These are phyloP conservation scores for Macroramphosus scolopax DNA, from an alignment of 2,797 vertebrate genomes.

Conservation along the genomic window DNA sequence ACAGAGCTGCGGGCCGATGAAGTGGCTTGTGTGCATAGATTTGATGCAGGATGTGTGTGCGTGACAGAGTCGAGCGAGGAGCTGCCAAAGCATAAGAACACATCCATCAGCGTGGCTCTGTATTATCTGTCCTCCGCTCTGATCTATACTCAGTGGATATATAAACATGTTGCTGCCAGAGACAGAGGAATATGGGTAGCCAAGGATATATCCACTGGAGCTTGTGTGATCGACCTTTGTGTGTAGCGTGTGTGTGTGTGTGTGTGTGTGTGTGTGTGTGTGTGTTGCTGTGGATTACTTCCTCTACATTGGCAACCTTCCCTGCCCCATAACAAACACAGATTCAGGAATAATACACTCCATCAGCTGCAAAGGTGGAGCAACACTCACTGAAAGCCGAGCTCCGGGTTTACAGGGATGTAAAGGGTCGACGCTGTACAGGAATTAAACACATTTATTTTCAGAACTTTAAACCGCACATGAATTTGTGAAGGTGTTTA, in stretches of 20 bases:
- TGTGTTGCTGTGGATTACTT: slow-evolving; percentile 6
- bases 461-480: slow-evolving; percentile 17
- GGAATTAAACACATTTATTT: slow-evolving; percentile 7
- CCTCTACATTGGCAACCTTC: too few species aligned
- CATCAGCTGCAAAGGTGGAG: too few species aligned
- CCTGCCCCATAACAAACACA: slow-evolving; percentile 15
- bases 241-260: slow-evolving; percentile 3
- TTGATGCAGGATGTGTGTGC: slow-evolving; percentile 1
- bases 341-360: slow-evolving; percentile 19
- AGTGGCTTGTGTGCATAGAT: slow-evolving; percentile 7
- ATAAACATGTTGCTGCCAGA: slow-evolving; percentile 54
- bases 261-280: slow-evolving; percentile 1
- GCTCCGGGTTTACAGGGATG: too few species aligned
- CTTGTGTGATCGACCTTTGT: slow-evolving; percentile 51
- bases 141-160: slow-evolving; percentile 42
- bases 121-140: slow-evolving; percentile 48
- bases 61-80: slow-evolving; percentile 18
- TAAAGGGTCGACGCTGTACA: too few species aligned
- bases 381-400: too few species aligned
- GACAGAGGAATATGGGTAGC: slow-evolving; percentile 33
- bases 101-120: slow-evolving; percentile 40
- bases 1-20: too few species aligned
- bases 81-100: slow-evolving; percentile 24
- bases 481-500: slow-evolving; percentile 19
- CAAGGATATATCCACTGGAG: slow-evolving; percentile 49